Evolutionary conservation across 2,888 invertebrate species (phyloP).

Genomic region (Brachynemurus nebulosus): DNA sequence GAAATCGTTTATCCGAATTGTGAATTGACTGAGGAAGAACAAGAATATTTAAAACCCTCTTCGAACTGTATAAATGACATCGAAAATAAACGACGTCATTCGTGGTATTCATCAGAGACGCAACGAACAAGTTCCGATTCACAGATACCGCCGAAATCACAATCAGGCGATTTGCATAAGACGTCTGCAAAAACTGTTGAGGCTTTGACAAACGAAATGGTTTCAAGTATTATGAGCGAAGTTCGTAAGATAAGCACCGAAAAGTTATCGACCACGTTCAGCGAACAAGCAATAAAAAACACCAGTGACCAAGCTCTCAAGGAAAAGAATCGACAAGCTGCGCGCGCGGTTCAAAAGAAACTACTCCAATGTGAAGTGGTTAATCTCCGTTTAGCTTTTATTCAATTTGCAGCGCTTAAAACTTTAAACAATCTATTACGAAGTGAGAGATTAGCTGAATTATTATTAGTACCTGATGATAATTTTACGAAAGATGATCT

Average conservation of each 20-base stretch:
- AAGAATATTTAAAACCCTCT: conserved; percentile 23
- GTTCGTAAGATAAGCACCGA: conserved; percentile 32
- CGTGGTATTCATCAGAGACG: conserved; percentile 18
- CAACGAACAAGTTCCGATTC: conserved; percentile 25
- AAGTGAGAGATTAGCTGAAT: conserved; percentile 38
- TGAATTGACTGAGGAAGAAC: conserved; percentile 28
- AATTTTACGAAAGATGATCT: conserved; percentile 14
- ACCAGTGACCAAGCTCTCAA: conserved; percentile 11
- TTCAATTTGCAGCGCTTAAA: conserved; percentile 43
- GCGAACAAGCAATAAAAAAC: conserved; percentile 17
- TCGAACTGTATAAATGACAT: conserved; percentile 13
- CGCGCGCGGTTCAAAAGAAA: conserved; percentile 27
- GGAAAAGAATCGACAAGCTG: conserved; percentile 20
- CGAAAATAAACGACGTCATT: conserved; percentile 17
- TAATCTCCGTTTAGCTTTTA: conserved; percentile 33
- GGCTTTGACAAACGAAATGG: conserved; percentile 35
- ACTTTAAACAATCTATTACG: conserved; percentile 36
- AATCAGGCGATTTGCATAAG: conserved; percentile 10
- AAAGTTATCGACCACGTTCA: conserved; percentile 21
- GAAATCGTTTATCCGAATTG: conserved; percentile 33
- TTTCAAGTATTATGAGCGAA: conserved; percentile 37
- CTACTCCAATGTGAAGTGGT: conserved; percentile 33
- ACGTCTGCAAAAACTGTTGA: conserved; percentile 29
- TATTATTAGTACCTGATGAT: conserved; percentile 36
- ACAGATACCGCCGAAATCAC: conserved; percentile 20